A percentile compares a stretch with the other conserved stretches of the same genome.
These are phyloP conservation scores for Propithecus deckenii DNA, from an alignment of 2,797 vertebrate genomes.

Conservation along the genomic window DNA sequence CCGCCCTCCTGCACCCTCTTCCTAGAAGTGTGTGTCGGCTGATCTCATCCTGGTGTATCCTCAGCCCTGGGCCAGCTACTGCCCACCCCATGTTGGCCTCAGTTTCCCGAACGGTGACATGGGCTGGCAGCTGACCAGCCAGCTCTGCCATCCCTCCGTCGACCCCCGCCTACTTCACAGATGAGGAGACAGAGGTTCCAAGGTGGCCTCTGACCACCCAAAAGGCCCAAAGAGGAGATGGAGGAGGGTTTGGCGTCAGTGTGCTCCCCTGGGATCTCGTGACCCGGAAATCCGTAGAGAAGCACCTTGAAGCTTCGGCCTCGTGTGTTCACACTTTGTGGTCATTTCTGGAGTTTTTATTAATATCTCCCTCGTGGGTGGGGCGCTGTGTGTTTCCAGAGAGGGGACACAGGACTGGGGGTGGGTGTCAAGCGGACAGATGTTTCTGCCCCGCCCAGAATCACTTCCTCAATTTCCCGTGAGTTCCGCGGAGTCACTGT, in stretches of 20 bases:
- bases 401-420: background rate
- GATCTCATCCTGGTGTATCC: accelerated
- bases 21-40: background rate
- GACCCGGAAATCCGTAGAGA: background rate
- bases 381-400: background rate
- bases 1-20: background rate
- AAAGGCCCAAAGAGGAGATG: background rate
- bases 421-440: constrained; percentile 11
- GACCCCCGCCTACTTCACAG: too few species aligned
- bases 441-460: constrained; percentile 72
- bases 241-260: background rate
- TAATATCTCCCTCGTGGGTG: constrained; percentile 30
- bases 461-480: constrained; percentile 78
- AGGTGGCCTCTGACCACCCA: background rate
- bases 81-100: background rate
- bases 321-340: accelerated
- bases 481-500: background rate
- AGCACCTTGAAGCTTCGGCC: background rate
- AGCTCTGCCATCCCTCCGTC: accelerated
- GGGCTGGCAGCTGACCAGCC: background rate
- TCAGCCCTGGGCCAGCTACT: accelerated
- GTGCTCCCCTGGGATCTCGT: accelerated
- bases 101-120: background rate
- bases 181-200: background rate
- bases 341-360: constrained; percentile 42